Percentiles rank a stretch among this genome's conserved stretches.
Evolutionary conservation across 2,113 vertebrate genomes (phyloP).

Genomic region (Antechinus stuartii): DNA sequence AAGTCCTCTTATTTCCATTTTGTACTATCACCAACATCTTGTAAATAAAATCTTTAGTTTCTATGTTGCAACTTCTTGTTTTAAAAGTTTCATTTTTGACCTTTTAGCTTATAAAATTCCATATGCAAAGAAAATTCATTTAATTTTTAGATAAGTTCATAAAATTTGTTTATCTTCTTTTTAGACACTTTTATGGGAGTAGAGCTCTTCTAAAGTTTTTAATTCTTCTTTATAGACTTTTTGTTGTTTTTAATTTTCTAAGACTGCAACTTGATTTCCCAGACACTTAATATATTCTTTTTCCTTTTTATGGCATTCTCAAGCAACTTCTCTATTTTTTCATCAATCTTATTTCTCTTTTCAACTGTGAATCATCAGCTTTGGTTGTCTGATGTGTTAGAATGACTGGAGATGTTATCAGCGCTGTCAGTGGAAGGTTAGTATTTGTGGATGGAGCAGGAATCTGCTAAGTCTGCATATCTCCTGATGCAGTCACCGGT

Average conservation of each 20-base stretch:
- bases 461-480: too few species aligned
- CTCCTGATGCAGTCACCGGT: conserved; percentile 88
- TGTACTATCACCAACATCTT: conserved; percentile 65
- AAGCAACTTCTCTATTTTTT: conserved; percentile 87
- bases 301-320: conserved; percentile 92
- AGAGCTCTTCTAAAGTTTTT: conserved; percentile 93
- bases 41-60: neutral
- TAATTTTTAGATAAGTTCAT: conserved; percentile 72
- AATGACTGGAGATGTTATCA: too few species aligned
- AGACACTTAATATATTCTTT: conserved; percentile 93
- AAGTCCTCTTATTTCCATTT: conserved; percentile 71
- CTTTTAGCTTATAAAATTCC: too few species aligned
- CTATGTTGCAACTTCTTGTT: too few species aligned
- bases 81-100: too few species aligned
- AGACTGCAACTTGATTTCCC: conserved; percentile 91
- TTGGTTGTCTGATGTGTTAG: too few species aligned
- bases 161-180: conserved; percentile 60
- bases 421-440: too few species aligned
- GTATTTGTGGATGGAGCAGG: too few species aligned
- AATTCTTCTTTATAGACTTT: conserved; percentile 89
- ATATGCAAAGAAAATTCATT: conserved; percentile 1
- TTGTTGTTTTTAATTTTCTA: conserved; percentile 89
- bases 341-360: conserved; percentile 51
- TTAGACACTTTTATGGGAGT: conserved; percentile 92
- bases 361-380: too few species aligned